Evolutionary conservation across 2,888 invertebrate genomes (phyloP).

Genomic region (Timema cristinae): DNA sequence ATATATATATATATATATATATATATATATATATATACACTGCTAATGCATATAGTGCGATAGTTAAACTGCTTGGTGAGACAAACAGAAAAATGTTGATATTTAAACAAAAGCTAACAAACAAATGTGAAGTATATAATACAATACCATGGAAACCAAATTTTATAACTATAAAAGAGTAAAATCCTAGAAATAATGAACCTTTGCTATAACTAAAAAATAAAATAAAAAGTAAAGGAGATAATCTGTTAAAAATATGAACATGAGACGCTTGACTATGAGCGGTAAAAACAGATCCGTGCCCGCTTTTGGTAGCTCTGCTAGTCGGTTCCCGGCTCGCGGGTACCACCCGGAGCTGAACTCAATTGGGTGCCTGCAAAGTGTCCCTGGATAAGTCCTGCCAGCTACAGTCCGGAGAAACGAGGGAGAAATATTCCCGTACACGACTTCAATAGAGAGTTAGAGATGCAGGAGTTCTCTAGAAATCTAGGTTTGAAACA

Average conservation of each 20-base stretch:
- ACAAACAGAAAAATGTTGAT: too few species aligned
- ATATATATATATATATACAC: background rate
- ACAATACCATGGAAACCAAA: too few species aligned
- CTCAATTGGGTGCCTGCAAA: background rate
- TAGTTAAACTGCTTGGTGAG: background rate
- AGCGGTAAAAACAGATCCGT: background rate
- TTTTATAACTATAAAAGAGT: too few species aligned
- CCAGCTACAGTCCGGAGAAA: background rate
- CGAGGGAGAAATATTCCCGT: background rate
- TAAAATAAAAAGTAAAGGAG: too few species aligned
- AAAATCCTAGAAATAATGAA: too few species aligned
- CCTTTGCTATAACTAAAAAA: too few species aligned
- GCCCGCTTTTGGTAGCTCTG: background rate
- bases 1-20: conserved; percentile 6
- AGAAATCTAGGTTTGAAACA: background rate
- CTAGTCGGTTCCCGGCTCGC: background rate
- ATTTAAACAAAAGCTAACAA: too few species aligned
- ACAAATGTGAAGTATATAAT: too few species aligned
- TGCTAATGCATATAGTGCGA: background rate
- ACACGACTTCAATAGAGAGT: background rate
- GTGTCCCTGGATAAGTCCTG: background rate
- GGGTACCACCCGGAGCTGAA: background rate
- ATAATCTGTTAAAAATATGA: too few species aligned
- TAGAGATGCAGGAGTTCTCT: conserved; percentile 1
- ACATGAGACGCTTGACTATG: too few species aligned